Percentiles rank a stretch among this genome's conserved stretches.
Conservation (phyloP, 2,888 invertebrate species). For the Cephus nigrinus region DNA sequence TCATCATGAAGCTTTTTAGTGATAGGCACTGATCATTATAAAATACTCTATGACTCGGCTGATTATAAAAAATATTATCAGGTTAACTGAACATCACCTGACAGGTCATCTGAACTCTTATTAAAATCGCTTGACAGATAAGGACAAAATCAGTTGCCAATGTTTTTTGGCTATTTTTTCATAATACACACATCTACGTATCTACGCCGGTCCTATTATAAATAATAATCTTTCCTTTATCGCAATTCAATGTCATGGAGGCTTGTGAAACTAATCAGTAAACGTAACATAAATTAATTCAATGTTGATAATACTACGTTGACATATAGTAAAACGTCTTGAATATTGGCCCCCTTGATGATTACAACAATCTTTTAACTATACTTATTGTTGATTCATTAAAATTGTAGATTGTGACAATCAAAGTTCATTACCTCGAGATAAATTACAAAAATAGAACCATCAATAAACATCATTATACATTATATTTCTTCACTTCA, state of each 20-base stretch:
- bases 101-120: background rate
- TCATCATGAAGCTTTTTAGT: background rate
- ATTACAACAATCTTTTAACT: background rate
- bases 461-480: background rate
- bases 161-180: background rate
- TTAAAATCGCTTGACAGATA: background rate
- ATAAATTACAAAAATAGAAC: background rate
- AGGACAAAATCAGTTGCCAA: background rate
- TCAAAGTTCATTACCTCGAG: background rate
- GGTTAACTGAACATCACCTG: background rate
- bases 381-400: background rate
- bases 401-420: background rate
- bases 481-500: background rate
- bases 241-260: background rate
- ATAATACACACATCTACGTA: background rate
- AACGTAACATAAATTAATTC: background rate
- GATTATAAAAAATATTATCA: background rate
- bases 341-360: background rate
- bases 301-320: background rate
- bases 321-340: background rate
- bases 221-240: background rate
- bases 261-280: background rate
- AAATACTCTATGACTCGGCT: background rate
- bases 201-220: background rate
- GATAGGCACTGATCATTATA: background rate